phyloP scores from a whole-genome alignment of 2,888 invertebrate genomes.

The Seira ritae region DNA sequence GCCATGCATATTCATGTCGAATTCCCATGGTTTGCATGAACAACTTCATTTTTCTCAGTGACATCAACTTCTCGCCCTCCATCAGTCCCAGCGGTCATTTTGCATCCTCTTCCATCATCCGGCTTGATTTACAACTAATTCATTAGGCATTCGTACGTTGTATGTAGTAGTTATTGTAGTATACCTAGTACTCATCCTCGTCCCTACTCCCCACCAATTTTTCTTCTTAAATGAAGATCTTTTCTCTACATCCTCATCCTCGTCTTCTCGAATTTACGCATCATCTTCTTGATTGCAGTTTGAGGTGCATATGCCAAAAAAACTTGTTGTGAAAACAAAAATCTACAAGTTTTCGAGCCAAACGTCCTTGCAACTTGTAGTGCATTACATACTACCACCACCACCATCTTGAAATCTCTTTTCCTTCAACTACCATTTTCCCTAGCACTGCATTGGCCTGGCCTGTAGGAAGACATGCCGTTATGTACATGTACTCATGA shows the following conservation, averaged over 20 bases:
- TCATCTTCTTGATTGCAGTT: not conserved
- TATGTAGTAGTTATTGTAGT: not conserved
- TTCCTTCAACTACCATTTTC: not conserved
- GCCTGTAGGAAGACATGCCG: not conserved
- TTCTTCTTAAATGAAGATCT: not conserved
- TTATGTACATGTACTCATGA: not conserved
- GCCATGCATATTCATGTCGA: too few species aligned
- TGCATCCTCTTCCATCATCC: not conserved
- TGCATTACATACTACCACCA: too few species aligned
- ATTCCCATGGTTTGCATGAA: not conserved
- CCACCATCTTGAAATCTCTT: not conserved
- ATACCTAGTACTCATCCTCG: not conserved
- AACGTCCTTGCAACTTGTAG: constrained; percentile 1
- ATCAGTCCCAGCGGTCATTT: not conserved
- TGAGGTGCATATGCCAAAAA: not conserved
- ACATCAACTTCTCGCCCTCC: not conserved
- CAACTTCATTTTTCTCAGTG: not conserved
- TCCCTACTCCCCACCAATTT: not conserved
- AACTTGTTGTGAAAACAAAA: constrained; percentile 14
- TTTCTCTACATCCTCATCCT: not conserved
- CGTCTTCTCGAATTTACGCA: too few species aligned
- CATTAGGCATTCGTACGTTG: not conserved
- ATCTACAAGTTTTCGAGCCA: not conserved
- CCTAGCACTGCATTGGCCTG: not conserved
- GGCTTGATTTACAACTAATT: constrained; percentile 12